A percentile compares a stretch with the other conserved stretches of the same genome.
These are phyloP conservation scores for Glaucomys volans DNA, from an alignment of 2,113 vertebrate species.

Conservation along the genomic window DNA sequence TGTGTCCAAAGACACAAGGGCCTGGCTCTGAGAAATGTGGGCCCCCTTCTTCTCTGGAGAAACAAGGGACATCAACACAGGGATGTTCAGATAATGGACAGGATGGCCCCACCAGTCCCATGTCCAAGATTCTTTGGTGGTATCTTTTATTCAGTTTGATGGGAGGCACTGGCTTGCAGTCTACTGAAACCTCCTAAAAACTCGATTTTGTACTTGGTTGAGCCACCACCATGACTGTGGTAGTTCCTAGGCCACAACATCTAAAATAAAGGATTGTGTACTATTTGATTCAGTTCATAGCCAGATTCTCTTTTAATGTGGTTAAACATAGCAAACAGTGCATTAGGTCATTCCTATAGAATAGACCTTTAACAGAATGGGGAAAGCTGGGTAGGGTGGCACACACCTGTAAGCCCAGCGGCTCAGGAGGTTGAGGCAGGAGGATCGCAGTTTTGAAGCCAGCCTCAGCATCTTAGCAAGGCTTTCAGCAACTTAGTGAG, in stretches of 20 bases:
- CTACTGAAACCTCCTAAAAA: not conserved
- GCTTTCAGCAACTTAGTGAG: too few relatives aligned
- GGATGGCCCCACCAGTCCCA: not conserved
- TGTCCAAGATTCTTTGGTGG: not conserved
- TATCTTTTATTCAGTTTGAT: not conserved
- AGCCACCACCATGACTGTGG: not conserved
- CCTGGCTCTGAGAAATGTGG: not conserved
- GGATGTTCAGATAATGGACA: not conserved
- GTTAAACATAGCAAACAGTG: not conserved
- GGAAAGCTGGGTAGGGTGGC: too few relatives aligned
- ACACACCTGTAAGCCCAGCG: too few relatives aligned
- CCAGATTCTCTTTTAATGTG: conserved; percentile 34
- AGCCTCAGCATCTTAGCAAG: too few relatives aligned
- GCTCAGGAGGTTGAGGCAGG: too few relatives aligned
- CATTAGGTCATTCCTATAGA: not conserved
- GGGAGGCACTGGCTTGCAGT: not conserved
- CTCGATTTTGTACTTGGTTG: not conserved
- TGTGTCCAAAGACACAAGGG: not conserved
- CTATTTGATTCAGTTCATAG: conserved; percentile 4
- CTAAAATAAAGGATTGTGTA: not conserved
- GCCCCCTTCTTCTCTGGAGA: not conserved
- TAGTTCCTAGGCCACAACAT: not conserved
- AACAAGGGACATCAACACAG: not conserved
- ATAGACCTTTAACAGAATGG: not conserved
- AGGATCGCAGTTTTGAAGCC: too few relatives aligned